A percentile compares a stretch with the other conserved stretches of the same genome.
Conservation (phyloP, 2,888 invertebrate genomes). For the Lagria hirta region DNA sequence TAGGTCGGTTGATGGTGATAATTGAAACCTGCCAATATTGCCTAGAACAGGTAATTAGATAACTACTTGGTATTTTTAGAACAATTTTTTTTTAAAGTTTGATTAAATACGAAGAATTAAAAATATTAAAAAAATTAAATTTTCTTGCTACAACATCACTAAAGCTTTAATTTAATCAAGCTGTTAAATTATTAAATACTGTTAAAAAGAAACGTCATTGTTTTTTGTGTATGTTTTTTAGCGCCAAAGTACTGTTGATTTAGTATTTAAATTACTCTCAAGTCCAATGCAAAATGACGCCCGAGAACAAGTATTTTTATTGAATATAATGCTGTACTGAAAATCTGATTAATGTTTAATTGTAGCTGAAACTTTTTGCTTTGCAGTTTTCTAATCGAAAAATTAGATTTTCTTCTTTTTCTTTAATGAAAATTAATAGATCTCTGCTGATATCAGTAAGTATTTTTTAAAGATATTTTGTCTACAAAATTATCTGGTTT, state of each 20-base stretch:
- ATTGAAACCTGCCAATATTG: conserved; percentile 12
- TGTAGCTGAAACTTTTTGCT: conserved; percentile 15
- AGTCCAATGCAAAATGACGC: conserved; percentile 5
- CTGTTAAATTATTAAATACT: too few species aligned
- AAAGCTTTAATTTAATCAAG: too few species aligned
- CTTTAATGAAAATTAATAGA: conserved; percentile 12
- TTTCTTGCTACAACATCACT: too few species aligned
- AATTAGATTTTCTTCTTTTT: conserved; percentile 11
- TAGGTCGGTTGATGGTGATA: conserved; percentile 8
- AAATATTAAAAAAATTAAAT: too few species aligned
- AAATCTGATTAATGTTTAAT: too few species aligned
- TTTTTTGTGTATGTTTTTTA: conserved; percentile 2
- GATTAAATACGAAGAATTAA: too few species aligned
- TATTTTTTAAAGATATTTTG: too few species aligned
- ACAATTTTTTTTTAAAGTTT: too few species aligned
- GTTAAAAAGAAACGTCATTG: too few species aligned
- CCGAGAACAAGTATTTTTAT: too few species aligned
- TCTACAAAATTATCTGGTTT: too few species aligned
- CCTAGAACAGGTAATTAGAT: conserved; percentile 9
- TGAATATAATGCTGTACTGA: too few species aligned
- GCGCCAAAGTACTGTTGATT: conserved; percentile 9
- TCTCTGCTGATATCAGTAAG: conserved; percentile 11
- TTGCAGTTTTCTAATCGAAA: conserved; percentile 6
- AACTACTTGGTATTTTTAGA: background rate
- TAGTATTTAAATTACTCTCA: conserved; percentile 5